These are phyloP conservation scores for Tigriopus californicus DNA, from an alignment of 2,888 invertebrate species.

Conservation along the genomic window DNA sequence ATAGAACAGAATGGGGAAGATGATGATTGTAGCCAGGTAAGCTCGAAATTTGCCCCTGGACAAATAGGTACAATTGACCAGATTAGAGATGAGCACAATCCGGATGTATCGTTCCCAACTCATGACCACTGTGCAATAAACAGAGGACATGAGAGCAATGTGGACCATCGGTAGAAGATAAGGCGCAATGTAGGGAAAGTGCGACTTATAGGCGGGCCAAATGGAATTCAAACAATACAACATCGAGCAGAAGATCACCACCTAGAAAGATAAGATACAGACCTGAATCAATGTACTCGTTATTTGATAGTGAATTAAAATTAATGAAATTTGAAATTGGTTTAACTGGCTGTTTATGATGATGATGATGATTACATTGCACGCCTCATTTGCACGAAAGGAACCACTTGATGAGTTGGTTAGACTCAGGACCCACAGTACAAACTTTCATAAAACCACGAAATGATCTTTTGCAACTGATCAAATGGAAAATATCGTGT, in stretches of 20 bases:
- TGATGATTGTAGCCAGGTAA: not conserved
- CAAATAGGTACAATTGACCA: not conserved
- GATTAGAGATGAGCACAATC: not conserved
- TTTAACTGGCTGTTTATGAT: no score
- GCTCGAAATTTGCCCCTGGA: not conserved
- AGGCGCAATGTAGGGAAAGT: not conserved
- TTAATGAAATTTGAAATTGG: no score
- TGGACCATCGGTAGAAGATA: not conserved
- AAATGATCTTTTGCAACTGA: no score
- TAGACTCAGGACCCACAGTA: no score
- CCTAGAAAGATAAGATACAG: not conserved
- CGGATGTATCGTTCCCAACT: constrained; percentile 1
- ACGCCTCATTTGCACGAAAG: no score
- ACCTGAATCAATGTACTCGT: no score
- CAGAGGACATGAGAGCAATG: constrained; percentile 1
- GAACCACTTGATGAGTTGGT: no score
- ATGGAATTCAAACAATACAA: not conserved
- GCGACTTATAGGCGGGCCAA: not conserved
- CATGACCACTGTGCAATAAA: constrained; percentile 1
- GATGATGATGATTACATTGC: no score
- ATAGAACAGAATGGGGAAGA: constrained; percentile 1
- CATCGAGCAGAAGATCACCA: not conserved
- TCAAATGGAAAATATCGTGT: no score
- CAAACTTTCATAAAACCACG: no score
- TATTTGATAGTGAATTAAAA: no score